Evolutionary conservation across 2,888 invertebrate species (phyloP), one percentile per base, ranked within the genome.

Genomic region (Trileptium ribeirensis): DNA sequence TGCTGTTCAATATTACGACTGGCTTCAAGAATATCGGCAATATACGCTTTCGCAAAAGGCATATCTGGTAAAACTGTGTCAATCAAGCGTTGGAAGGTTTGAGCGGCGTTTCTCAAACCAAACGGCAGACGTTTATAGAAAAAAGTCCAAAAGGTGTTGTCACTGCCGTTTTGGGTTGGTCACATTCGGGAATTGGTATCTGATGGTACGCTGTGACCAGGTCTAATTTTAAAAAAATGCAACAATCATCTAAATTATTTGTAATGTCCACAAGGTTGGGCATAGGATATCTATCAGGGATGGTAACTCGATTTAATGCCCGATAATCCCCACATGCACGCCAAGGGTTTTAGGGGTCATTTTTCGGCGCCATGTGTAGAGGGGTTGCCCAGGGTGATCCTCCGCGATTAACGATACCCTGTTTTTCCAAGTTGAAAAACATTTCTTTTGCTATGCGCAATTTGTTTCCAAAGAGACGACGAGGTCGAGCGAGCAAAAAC

Each of bases 121-220:
- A 83, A 85, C 0, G 82, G 80, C 80, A 85, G 80, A n/a, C 82
- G 40, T 8, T 81, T 81, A 78, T 81, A 84, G 33, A 83, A 78
- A 34, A 79, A 85, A 34, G 82, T 81, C 81, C n/a, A n/a, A n/a
- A n/a, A n/a, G n/a, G n/a, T n/a, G n/a, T n/a, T n/a, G n/a, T n/a
- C n/a, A n/a, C n/a, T 24, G 82, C 82, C 31, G 84, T 81, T n/a
- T 84, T 81, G 3, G 39, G 29, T 37, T 82, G 79, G 37, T 79
- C 82, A n/a, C 78, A 51, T 79, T 80, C 82, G 8, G 36, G n/a
- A 0, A 84, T 70, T 31, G 77, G 70, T 0, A 82, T 29, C 51
- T 83, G 79, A 37, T 75, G 37, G 80, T 74, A 82, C 19, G 70
- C 83, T 19, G 81, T 39, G n/a, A 40, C 38, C 74, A 78, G 31